Evolutionary conservation across 2,113 vertebrate genomes (phyloP).

Genomic region (Sinocyclocheilus anophthalmus): DNA sequence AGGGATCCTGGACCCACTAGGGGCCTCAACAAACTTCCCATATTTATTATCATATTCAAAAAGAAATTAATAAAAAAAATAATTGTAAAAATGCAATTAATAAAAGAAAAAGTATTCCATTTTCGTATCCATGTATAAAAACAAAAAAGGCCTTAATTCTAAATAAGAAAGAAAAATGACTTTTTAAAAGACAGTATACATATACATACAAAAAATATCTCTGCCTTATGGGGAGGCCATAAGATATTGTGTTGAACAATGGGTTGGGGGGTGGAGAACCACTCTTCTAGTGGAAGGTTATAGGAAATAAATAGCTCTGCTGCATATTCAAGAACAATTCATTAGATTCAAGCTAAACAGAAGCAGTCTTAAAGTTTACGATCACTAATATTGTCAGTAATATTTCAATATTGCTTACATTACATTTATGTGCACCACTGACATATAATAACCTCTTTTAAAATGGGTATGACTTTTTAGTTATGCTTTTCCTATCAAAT

Average conservation of each 20-base stretch:
- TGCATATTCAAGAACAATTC: not conserved
- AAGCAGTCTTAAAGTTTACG: not conserved
- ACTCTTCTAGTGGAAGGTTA: not conserved
- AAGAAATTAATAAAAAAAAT: not conserved
- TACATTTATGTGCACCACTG: not conserved
- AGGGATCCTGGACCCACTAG: not conserved
- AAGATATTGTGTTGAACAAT: not conserved
- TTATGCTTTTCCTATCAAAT: not conserved
- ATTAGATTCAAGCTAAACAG: not conserved
- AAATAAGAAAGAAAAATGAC: not conserved
- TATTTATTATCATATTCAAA: not conserved
- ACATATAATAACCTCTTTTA: not conserved
- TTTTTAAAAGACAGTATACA: not conserved
- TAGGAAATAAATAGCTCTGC: not conserved
- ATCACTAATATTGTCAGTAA: slow-evolving; percentile 3
- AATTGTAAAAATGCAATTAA: not conserved
- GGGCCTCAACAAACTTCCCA: not conserved
- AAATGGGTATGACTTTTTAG: not conserved
- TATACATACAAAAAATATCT: too few species aligned
- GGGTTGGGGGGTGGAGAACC: not conserved
- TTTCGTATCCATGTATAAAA: not conserved
- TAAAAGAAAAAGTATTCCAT: not conserved
- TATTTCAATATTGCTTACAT: not conserved
- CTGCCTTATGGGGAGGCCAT: too few species aligned
- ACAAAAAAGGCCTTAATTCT: not conserved